These are phyloP conservation scores for Probosciger aterrimus DNA, from an alignment of 2,113 vertebrate species.

Conservation along the genomic window DNA sequence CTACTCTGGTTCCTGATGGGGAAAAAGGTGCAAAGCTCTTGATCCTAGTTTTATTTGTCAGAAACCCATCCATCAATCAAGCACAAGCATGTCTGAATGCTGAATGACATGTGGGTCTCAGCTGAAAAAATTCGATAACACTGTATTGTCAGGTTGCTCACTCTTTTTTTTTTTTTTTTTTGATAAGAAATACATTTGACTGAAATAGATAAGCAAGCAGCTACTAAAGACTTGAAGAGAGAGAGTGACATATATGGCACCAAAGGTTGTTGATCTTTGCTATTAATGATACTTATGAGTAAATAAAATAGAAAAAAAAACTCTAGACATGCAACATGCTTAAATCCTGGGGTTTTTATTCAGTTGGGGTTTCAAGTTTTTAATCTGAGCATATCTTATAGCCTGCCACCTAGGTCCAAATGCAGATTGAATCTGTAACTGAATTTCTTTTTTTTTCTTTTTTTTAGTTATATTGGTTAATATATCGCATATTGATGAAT, in stretches of 20 bases:
- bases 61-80: slow-evolving; percentile 99
- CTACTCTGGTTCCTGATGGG: slow-evolving; percentile 86
- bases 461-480: neutral
- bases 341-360: slow-evolving; percentile 40
- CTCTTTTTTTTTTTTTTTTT: slow-evolving; percentile 58
- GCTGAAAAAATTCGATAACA: slow-evolving; percentile 99
- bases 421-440: neutral
- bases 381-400: slow-evolving; percentile 46
- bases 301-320: slow-evolving; percentile 76
- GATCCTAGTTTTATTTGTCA: slow-evolving; percentile 96
- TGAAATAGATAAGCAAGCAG: slow-evolving; percentile 93
- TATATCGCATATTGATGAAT: neutral
- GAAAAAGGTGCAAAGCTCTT: slow-evolving; percentile 91
- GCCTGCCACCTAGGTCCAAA: slow-evolving; percentile 2
- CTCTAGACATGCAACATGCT: slow-evolving; percentile 64
- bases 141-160: slow-evolving; percentile 90
- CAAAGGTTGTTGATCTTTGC: slow-evolving; percentile 82
- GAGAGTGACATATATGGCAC: slow-evolving; percentile 75
- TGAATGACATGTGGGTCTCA: slow-evolving; percentile 95
- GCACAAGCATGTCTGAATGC: slow-evolving; percentile 79
- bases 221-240: slow-evolving; percentile 89
- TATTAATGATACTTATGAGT: slow-evolving; percentile 91
- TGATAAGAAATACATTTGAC: slow-evolving; percentile 99
- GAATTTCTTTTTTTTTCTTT: neutral
- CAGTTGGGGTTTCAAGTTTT: slow-evolving; percentile 39